Evolutionary conservation across 2,888 invertebrate genomes (phyloP), one percentile per base, ranked within the genome.

Genomic region (Tachina lurida): DNA sequence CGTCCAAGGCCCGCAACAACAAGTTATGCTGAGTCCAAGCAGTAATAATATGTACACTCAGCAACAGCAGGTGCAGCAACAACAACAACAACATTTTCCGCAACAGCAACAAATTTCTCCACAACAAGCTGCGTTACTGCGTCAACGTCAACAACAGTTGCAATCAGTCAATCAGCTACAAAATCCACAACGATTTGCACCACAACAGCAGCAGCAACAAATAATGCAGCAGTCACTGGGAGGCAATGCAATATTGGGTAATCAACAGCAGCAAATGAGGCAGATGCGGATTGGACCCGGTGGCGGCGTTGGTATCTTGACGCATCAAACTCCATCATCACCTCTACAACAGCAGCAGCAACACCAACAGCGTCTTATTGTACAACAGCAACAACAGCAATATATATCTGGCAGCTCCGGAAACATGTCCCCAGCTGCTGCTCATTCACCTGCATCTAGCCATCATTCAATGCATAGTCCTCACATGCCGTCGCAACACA

Each of bases 391-490:
- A 75, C 75, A 82, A 74, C 84, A 84, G 43, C 80, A 83, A 76
- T 86, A 76, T 52, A 80, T 83, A 58, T 68, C 83, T 4, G 60
- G 67, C 39, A 86, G 67, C 63, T 31, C 79, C 12, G 85, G 81
- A 10, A 86, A 83, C 15, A 89, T 90, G 60, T 91, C 91, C 39
- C 91, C 91, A 4, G 88, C 89, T 76, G 88, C 87, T 5, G 84
- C 87, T 19, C 91, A 90, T 76, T 91, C 91, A 85, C 91, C 91
- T 77, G 91, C 91, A 87, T 91, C 91, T 63, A 91, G 91, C 80
- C 91, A 91, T 71, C 91, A 91, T 84, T 91, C 91, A 52, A 89
- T 91, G 90, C 91, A 91, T 65, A 91, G 91, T 84, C 91, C 91
- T 17, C 87, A 90, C 63, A 91, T 90, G 90, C 87, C 88, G 68